Evolutionary conservation across 2,113 vertebrate species (phyloP).

Genomic region (Mormyrus lacerda): DNA sequence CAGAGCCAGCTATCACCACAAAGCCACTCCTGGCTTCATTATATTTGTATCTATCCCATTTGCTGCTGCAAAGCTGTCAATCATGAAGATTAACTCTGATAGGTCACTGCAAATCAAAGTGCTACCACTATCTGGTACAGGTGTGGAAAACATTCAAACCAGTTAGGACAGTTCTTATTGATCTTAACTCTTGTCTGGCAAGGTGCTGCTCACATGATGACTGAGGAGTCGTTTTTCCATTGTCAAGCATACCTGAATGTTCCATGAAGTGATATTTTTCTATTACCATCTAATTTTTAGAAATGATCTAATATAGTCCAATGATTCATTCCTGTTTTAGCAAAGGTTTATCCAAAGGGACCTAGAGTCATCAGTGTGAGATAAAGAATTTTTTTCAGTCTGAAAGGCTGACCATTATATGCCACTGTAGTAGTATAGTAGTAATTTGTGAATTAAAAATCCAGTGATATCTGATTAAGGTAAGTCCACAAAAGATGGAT

Average conservation of each 20-base stretch:
- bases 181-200: neutral
- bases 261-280: neutral
- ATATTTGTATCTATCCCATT: neutral
- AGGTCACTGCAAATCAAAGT: neutral
- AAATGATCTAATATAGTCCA: neutral
- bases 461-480: neutral
- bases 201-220: neutral
- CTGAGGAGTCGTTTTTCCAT: neutral
- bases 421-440: neutral
- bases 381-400: neutral
- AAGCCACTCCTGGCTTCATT: neutral
- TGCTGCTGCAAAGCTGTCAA: neutral
- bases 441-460: neutral
- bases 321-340: neutral
- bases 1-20: neutral
- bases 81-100: neutral
- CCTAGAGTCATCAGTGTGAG: neutral
- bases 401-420: neutral
- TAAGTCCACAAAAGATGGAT: neutral
- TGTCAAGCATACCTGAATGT: neutral
- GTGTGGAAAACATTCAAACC: neutral
- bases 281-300: neutral
- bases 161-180: neutral
- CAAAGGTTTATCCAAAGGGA: neutral
- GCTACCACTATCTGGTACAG: neutral